Evolutionary conservation across 2,888 invertebrate species (phyloP).

Genomic region (Empis livida): DNA sequence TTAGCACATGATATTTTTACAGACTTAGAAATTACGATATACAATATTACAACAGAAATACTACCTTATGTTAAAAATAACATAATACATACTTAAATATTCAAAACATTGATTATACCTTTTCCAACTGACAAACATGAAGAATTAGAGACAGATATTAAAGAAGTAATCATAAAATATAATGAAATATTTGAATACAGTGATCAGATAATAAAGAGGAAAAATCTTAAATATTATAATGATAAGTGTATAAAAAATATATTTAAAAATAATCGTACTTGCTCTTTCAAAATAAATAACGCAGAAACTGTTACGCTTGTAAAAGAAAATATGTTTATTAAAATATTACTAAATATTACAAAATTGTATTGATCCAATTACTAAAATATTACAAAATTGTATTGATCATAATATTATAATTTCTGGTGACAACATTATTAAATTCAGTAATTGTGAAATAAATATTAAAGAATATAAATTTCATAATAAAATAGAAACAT

Average conservation of each 20-base stretch:
- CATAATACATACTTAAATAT: background rate
- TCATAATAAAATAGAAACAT: background rate
- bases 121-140: background rate
- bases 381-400: background rate
- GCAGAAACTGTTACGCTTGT: too few relatives aligned
- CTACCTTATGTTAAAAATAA: background rate
- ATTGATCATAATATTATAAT: background rate
- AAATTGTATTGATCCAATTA: too few relatives aligned
- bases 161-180: background rate
- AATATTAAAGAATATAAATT: background rate
- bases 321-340: background rate
- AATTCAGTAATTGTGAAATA: constrained; percentile 1
- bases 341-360: background rate
- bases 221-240: background rate
- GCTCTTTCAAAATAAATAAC: too few relatives aligned
- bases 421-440: background rate
- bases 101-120: background rate
- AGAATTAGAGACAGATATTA: background rate
- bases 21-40: background rate
- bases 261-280: background rate
- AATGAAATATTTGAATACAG: background rate
- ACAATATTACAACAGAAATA: background rate
- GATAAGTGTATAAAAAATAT: background rate
- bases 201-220: background rate
- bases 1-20: background rate